Evolutionary conservation across 2,113 vertebrate species (phyloP).

Genomic region (Haemorhous mexicanus): DNA sequence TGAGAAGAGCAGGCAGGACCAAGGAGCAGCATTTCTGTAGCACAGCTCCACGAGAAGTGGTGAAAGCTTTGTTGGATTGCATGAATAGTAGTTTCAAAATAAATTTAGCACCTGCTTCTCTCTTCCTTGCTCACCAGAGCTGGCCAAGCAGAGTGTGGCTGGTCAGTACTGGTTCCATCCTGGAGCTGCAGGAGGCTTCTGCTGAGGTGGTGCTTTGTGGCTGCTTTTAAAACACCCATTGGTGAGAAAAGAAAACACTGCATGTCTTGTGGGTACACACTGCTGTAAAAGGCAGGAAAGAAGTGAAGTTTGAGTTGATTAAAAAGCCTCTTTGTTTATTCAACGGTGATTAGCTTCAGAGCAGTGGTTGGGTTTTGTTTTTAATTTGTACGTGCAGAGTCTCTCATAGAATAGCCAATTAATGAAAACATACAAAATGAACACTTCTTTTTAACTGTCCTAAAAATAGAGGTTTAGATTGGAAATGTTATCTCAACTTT

Average conservation of each 20-base stretch:
- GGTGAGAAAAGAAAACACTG: not conserved
- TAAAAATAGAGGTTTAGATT: slow-evolving; percentile 38
- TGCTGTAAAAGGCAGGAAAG: slow-evolving; percentile 21
- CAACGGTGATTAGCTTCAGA: not conserved
- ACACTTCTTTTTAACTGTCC: not conserved
- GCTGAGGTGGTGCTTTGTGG: not conserved
- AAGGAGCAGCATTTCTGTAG: not conserved
- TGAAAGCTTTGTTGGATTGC: not conserved
- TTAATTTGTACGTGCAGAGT: not conserved
- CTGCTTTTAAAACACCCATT: not conserved
- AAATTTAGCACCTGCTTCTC: not conserved
- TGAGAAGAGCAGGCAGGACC: not conserved
- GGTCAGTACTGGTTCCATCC: not conserved
- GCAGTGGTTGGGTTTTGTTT: slow-evolving; percentile 7
- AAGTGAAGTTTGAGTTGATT: slow-evolving; percentile 47
- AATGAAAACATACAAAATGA: slow-evolving; percentile 14
- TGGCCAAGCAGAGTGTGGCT: not conserved
- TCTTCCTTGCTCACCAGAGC: not conserved
- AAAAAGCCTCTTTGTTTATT: slow-evolving; percentile 54
- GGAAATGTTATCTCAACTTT: slow-evolving; percentile 29
- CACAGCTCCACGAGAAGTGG: not conserved
- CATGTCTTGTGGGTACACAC: not conserved
- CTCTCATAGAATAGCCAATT: slow-evolving; percentile 8
- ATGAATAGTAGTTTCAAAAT: not conserved
- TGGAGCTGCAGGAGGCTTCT: not conserved